Evolutionary conservation across 2,113 vertebrate genomes (phyloP), one percentile per base, ranked within the genome.

Genomic region (Oryzias melastigma): DNA sequence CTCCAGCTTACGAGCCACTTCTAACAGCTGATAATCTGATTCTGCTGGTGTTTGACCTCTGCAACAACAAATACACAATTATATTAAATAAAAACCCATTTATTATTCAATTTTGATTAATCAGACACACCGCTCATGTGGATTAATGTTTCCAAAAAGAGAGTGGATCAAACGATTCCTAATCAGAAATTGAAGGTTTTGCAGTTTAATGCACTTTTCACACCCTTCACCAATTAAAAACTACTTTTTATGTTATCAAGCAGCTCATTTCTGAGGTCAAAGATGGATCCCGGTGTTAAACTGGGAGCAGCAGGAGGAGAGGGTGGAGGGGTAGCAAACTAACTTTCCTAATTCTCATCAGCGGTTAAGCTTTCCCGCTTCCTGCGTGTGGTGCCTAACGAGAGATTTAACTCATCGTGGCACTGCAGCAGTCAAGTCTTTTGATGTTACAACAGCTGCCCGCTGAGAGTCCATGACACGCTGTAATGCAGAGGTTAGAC

Each of bases 41-140:
- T 96, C 95, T 79, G 96, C 96, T 76, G 97, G 97, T 50, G 95
- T 97, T 58, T 96, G 96, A 79, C 96, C 96, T 78, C 97, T 99
- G 59, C 52, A 75, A 69, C 25, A 71, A 35, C 82, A 51, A 81
- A 59, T 10, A 72, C 1, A 57, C 19, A 35, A 35, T 12, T 12
- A 6, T 6, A 6, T 27, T 27, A 27, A 27, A 27, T 4, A 27
- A 27, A 5, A 27, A 27, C 5, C 5, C 5, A 5, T 27, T 4
- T 1, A 27, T 5, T 27, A 6, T 6, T 1, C 4, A 35, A 2
- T 35, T 35, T 12, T 27, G 25, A 5, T 27, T 27, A 27, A 27
- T 5, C 25, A 27, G 25, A 27, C 25, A 27, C 6, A 7, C 25
- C 5, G 6, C 5, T 27, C 8, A 35, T 35, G 10, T 35, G 10